These are phyloP conservation scores for Dasypolia templi DNA, from an alignment of 2,888 invertebrate species.

Conservation along the genomic window DNA sequence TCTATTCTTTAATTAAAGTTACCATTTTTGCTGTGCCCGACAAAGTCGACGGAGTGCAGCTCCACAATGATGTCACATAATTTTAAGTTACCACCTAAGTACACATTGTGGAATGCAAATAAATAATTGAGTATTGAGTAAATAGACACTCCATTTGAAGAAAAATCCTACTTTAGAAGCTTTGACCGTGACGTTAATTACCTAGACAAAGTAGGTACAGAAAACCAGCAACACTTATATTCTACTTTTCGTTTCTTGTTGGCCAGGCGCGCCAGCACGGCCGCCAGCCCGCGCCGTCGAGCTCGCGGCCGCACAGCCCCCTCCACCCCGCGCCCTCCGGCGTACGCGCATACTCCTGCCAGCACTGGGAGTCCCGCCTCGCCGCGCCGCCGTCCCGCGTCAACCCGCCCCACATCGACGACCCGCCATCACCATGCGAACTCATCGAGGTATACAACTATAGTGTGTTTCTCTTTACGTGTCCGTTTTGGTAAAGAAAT, in stretches of 20 bases:
- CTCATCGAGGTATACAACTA: conserved; percentile 84
- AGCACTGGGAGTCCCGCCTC: conserved; percentile 91
- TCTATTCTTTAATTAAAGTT: no score
- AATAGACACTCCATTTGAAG: background rate
- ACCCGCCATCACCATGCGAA: conserved; percentile 85
- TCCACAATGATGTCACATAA: no score
- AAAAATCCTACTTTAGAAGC: background rate
- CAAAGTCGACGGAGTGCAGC: no score
- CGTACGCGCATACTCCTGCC: conserved; percentile 91
- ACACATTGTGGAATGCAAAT: no score
- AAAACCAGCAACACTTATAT: background rate
- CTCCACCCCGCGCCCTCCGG: conserved; percentile 90
- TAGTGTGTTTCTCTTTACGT: conserved; percentile 30
- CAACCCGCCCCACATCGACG: conserved; percentile 87
- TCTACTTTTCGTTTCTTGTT: background rate
- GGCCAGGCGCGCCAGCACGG: conserved; percentile 89
- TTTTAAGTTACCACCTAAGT: no score
- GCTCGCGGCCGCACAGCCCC: conserved; percentile 88
- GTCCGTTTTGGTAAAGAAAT: conserved; percentile 31
- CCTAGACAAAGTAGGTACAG: background rate
- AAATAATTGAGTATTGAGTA: no score
- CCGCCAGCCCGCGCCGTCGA: conserved; percentile 89
- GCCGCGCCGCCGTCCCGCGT: conserved; percentile 85
- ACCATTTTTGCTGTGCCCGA: no score
- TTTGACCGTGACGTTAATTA: background rate